Evolutionary conservation across 2,113 vertebrate genomes (phyloP), one percentile per base, ranked within the genome.

Genomic region (Trogon melanurus): DNA sequence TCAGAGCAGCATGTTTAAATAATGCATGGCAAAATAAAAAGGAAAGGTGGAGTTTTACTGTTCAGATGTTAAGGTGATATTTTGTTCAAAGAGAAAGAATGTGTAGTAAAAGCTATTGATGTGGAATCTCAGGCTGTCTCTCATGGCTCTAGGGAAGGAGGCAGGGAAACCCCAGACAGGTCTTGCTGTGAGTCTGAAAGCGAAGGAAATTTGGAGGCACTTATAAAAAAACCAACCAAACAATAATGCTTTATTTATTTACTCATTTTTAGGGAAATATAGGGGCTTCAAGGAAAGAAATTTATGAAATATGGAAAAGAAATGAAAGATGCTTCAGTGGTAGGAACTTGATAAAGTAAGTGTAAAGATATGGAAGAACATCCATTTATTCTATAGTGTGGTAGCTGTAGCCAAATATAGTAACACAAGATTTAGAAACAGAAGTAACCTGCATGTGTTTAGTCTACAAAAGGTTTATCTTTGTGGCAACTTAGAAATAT

Each of bases 1-100:
- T 88, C 78, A n/a, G 78, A 95, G 94, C 78, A 95, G 85, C 81
- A 23, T 91, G 34, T 95, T 97, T 98, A 95, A 98, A 96, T 98
- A 97, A 98, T 97, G 76, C 83, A 97, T 95, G 82, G 75, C 60
- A 91, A 96, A 91, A 80, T 79, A 84, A 50, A 64, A 93, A 89
- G 60, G 81, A 94, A 93, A 95, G 92, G 89, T 89, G 58, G 75
- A 60, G 88, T 98, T 96, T 94, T 97, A 95, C 87, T 96, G 80
- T 96, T 97, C 81, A 93, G 82, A 75, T 92, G 57, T 54, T 76
- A 80, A 87, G 66, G 17, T 79, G 73, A 76, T 89, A 50, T 38
- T 95, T 94, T 95, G 23, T 79, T 95, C 69, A 79, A 91, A 91
- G 66, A 50, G 75, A 32, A 75, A 57, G 93, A 75, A 16, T 6